A percentile compares a stretch with the other conserved stretches of the same genome.
Conservation (phyloP, 2,113 vertebrate species). For the Lagenorhynchus albirostris region DNA sequence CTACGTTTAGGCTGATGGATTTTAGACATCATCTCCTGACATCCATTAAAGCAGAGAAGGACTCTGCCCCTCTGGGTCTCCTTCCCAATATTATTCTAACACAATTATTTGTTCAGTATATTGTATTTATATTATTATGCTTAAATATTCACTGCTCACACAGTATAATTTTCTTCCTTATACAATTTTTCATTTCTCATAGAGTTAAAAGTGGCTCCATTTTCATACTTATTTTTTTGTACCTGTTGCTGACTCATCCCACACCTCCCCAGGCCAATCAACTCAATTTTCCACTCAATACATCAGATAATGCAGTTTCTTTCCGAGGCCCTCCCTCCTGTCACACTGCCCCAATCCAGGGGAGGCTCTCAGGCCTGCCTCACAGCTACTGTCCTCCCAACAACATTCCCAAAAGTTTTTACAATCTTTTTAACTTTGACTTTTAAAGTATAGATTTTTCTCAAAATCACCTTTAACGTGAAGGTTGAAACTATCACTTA, state of each 20-base stretch:
- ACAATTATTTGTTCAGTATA: neutral
- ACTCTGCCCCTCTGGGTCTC: neutral
- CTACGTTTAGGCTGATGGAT: neutral
- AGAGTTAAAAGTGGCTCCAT: neutral
- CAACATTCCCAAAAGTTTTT: neutral
- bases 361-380: neutral
- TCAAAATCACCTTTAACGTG: neutral
- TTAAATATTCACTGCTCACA: neutral
- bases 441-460: neutral
- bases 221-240: neutral
- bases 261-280: neutral
- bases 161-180: neutral
- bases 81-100: neutral
- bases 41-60: neutral
- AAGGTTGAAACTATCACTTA: neutral
- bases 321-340: neutral
- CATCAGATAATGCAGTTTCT: neutral
- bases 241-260: neutral
- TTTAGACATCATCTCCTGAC: neutral
- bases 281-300: neutral
- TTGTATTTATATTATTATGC: neutral
- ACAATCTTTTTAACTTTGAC: neutral
- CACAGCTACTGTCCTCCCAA: neutral
- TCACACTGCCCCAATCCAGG: fast-evolving
- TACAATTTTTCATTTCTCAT: neutral